Conservation (phyloP, 35 echinoderm and acorn worm species). For the Chiridota heheva region DNA sequence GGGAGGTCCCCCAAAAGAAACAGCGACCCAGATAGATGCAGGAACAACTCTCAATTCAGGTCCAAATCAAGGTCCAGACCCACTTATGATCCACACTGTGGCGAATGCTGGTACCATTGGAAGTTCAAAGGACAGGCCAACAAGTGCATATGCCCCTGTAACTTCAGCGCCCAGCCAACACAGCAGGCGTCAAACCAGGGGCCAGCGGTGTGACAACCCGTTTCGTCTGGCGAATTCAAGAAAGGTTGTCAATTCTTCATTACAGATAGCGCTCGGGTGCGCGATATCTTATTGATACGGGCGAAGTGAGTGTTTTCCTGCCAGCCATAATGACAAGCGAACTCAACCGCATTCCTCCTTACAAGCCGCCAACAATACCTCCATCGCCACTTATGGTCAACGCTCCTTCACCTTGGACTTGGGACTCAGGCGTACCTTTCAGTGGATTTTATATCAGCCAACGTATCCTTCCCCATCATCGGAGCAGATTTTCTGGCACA, state of each 20-base stretch:
- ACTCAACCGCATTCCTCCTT: background rate
- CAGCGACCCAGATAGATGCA: background rate
- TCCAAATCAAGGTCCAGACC: no score
- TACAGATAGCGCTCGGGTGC: background rate
- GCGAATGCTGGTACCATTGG: background rate
- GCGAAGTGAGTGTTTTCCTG: background rate
- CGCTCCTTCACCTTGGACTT: background rate
- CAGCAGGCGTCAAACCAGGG: background rate
- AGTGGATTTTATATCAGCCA: constrained; percentile 19
- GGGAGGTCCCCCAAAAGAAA: background rate
- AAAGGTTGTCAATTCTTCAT: background rate
- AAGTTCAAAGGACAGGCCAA: constrained; percentile 15
- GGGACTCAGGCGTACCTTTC: background rate
- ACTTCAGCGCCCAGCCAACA: background rate
- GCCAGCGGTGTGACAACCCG: background rate
- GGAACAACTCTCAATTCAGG: background rate
- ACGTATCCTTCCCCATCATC: background rate
- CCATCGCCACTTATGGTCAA: constrained; percentile 1
- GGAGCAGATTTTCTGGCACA: background rate
- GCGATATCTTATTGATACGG: background rate
- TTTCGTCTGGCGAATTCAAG: no score
- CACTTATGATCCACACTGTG: no score
- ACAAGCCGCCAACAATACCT: background rate
- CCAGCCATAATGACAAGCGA: background rate
- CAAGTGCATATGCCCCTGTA: constrained; percentile 32